These are phyloP conservation scores for Smittia sp. DNA, from an alignment of 2,888 invertebrate genomes.

Conservation along the genomic window DNA sequence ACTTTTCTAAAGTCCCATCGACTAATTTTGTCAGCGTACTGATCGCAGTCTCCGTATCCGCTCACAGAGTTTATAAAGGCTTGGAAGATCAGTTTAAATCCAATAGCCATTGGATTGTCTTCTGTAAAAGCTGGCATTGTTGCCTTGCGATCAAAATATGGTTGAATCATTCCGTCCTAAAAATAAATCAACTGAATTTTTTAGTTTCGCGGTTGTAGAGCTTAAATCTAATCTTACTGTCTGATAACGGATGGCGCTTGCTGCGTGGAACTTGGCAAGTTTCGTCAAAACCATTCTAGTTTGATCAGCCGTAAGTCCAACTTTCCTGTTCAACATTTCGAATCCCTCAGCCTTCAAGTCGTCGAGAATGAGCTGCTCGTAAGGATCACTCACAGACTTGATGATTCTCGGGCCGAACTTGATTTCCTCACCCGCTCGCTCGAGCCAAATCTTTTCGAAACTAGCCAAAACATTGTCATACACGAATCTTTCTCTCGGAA, in stretches of 20 bases:
- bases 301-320: conserved; percentile 12
- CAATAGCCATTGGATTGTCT: background rate
- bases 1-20: background rate
- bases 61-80: background rate
- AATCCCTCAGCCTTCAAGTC: conserved; percentile 21
- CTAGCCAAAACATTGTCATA: conserved; percentile 21
- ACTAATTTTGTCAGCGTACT: conserved; percentile 26
- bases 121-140: background rate
- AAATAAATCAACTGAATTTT: too few species aligned
- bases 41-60: conserved; percentile 14
- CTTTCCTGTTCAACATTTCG: conserved; percentile 32
- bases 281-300: conserved; percentile 28
- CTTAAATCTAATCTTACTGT: background rate
- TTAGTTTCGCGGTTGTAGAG: too few species aligned
- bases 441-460: conserved; percentile 30
- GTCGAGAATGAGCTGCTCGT: conserved; percentile 35
- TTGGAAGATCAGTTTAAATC: background rate
- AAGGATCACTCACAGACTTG: conserved; percentile 16
- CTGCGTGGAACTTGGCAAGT: conserved; percentile 40
- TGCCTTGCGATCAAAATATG: background rate
- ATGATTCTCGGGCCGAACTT: background rate
- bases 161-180: conserved; percentile 20
- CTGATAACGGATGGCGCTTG: conserved; percentile 14
- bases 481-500: conserved; percentile 11
- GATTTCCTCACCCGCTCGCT: background rate